phyloP scores from a whole-genome alignment of 2,888 invertebrate species.

The Brachylomia viminalis region DNA sequence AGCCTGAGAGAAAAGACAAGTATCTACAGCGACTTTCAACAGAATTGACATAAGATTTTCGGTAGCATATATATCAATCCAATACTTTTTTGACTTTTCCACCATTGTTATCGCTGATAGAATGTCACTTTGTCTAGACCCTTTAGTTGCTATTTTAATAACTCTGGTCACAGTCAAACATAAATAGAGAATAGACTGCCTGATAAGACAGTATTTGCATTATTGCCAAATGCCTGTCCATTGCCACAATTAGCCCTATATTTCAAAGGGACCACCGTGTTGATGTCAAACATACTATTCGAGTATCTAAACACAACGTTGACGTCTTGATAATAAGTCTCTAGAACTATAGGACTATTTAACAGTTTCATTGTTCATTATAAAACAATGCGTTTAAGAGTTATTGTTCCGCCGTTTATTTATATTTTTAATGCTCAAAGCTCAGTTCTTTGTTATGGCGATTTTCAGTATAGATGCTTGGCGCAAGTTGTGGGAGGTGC shows the following conservation, averaged over 20 bases:
- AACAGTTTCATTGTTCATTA: conserved; percentile 71
- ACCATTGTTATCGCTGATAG: no score
- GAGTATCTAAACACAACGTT: not conserved
- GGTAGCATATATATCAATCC: not conserved
- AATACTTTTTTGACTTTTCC: not conserved
- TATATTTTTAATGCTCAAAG: conserved; percentile 81
- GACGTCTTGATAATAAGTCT: conserved; percentile 53
- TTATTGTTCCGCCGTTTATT: conserved; percentile 80
- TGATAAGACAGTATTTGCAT: conserved; percentile 9
- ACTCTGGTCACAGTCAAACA: not conserved
- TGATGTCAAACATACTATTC: not conserved
- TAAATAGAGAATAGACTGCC: not conserved
- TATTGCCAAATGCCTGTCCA: conserved; percentile 10
- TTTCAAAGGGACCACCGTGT: not conserved
- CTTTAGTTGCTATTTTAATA: not conserved
- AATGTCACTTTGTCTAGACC: not conserved
- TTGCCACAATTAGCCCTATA: not conserved
- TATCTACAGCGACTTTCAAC: no score
- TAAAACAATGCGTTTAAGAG: conserved; percentile 80
- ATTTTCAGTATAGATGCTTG: conserved; percentile 72
- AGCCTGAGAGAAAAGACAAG: no score
- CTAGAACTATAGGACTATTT: conserved; percentile 48
- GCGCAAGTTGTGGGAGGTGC: conserved; percentile 62
- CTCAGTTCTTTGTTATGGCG: conserved; percentile 79
- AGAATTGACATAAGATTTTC: not conserved